These are phyloP conservation scores for Helleia helle DNA, from an alignment of 2,888 invertebrate species.

Conservation along the genomic window DNA sequence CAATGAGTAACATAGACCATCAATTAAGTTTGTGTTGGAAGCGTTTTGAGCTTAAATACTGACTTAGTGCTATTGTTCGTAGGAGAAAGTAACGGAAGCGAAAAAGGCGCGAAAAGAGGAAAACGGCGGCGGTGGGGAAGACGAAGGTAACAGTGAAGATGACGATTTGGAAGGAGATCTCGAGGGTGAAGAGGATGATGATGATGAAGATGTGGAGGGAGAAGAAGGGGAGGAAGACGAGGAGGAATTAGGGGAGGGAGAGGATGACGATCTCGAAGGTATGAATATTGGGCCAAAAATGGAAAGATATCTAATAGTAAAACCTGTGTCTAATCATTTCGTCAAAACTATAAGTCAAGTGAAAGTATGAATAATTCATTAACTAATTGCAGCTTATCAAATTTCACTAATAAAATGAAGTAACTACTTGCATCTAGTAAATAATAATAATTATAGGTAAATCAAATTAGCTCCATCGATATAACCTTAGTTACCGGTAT, in stretches of 20 bases:
- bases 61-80: constrained; percentile 19
- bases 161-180: constrained; percentile 78
- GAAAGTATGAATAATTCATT: too few relatives aligned
- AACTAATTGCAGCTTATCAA: too few relatives aligned
- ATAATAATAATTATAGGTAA: too few relatives aligned
- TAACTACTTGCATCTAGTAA: too few relatives aligned
- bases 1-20: constrained; percentile 14
- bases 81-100: constrained; percentile 83
- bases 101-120: constrained; percentile 88
- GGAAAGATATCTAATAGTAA: too few relatives aligned
- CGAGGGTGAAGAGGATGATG: constrained; percentile 76
- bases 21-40: constrained; percentile 11
- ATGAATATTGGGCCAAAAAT: background rate
- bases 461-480: too few relatives aligned
- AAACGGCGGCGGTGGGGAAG: constrained; percentile 79
- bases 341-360: too few relatives aligned
- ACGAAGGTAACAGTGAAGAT: constrained; percentile 76
- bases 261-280: constrained; percentile 78
- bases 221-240: constrained; percentile 77
- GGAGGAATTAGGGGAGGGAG: constrained; percentile 75
- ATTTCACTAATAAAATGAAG: too few relatives aligned
- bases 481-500: too few relatives aligned
- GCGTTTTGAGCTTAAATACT: constrained; percentile 1
- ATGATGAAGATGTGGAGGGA: constrained; percentile 76
- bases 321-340: too few relatives aligned